Conservation (phyloP, 37 sponge, comb jelly and placozoan genomes). For the Corticium candelabrum region DNA sequence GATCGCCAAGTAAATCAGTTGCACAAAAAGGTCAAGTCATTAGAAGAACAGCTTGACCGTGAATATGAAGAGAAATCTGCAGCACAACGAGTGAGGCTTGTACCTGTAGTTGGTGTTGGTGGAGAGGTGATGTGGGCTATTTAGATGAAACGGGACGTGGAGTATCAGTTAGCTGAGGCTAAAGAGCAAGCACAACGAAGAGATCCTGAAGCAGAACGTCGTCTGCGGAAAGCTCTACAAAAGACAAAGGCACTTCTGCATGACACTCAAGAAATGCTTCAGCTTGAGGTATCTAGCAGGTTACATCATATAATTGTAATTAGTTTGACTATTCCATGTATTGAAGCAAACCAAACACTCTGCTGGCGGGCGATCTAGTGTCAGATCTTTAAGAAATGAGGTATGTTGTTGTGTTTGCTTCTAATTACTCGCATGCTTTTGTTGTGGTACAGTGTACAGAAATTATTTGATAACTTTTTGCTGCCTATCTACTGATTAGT, state of each 20-base stretch:
- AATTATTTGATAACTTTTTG: no score
- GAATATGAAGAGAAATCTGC: slow-evolving; percentile 71
- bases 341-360: not conserved
- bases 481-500: no score
- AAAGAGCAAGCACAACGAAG: slow-evolving; percentile 1
- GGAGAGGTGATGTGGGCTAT: not conserved
- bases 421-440: no score
- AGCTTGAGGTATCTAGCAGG: not conserved
- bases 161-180: not conserved
- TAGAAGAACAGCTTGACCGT: slow-evolving; percentile 85
- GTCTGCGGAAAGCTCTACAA: slow-evolving; percentile 53
- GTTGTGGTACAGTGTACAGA: no score
- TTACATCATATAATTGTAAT: no score
- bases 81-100: slow-evolving; percentile 57
- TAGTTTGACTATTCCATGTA: no score
- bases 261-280: slow-evolving; percentile 6
- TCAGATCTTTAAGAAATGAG: not conserved
- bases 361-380: not conserved
- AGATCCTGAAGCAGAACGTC: slow-evolving; percentile 39
- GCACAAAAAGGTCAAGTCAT: slow-evolving; percentile 32
- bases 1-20: slow-evolving; percentile 12
- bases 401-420: no score
- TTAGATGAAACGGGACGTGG: not conserved
- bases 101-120: not conserved
- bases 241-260: slow-evolving; percentile 30